Conservation (phyloP, 2,888 invertebrate species). For the Unio delphinus region DNA sequence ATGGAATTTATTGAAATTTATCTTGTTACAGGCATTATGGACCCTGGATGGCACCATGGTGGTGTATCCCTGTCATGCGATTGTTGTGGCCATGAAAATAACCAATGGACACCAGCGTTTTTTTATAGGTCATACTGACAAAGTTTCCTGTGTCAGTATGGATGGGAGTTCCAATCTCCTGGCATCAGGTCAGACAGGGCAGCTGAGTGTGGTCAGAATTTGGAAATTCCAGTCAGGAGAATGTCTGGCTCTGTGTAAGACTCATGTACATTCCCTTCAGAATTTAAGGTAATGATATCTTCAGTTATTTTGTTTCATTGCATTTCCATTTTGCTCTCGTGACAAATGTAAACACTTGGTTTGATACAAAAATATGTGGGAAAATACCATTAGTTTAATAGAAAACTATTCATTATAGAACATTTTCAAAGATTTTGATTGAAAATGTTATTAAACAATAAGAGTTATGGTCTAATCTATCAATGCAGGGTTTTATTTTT, state of each 20-base stretch:
- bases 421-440: too few species aligned
- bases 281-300: constrained; percentile 51
- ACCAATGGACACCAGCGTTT: constrained; percentile 69
- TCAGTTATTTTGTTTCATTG: too few species aligned
- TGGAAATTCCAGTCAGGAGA: constrained; percentile 67
- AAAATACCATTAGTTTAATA: too few species aligned
- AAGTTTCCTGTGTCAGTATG: constrained; percentile 66
- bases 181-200: constrained; percentile 70
- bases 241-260: constrained; percentile 68
- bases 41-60: constrained; percentile 59
- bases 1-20: background rate
- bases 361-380: too few species aligned
- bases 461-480: too few species aligned
- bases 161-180: constrained; percentile 60
- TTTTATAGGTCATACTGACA: constrained; percentile 71
- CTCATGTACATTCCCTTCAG: constrained; percentile 65
- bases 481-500: too few species aligned
- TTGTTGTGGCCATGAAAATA: constrained; percentile 67
- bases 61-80: constrained; percentile 70
- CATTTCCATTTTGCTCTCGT: too few species aligned
- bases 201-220: constrained; percentile 66
- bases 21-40: constrained; percentile 63
- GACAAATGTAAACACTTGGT: too few species aligned
- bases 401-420: too few species aligned
- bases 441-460: too few species aligned